Evolutionary conservation across 2,113 vertebrate genomes (phyloP).

Genomic region (Gymnarchus niloticus): DNA sequence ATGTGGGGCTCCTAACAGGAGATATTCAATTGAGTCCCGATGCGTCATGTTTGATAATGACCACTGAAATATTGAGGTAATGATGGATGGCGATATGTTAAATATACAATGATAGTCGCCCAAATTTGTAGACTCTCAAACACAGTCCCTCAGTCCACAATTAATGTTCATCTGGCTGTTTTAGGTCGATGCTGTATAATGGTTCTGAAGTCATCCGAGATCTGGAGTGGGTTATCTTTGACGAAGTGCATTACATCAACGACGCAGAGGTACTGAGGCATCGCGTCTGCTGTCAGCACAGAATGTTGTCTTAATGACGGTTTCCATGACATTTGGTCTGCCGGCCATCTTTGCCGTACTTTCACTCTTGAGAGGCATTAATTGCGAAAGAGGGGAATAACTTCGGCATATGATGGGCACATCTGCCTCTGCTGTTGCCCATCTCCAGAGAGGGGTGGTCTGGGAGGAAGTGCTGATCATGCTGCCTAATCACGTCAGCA

Average conservation of each 20-base stretch:
- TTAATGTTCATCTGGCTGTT: not conserved
- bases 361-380: not conserved
- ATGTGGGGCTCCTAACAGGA: slow-evolving; percentile 82
- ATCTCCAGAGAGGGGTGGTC: slow-evolving; percentile 77
- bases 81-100: not conserved
- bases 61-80: slow-evolving; percentile 86
- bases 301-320: not conserved
- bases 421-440: slow-evolving; percentile 1
- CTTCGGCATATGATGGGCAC: too few relatives aligned
- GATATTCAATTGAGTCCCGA: slow-evolving; percentile 83
- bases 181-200: slow-evolving; percentile 87
- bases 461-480: slow-evolving; percentile 93
- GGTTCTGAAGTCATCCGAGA: slow-evolving; percentile 86
- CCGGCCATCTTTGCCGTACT: not conserved
- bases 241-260: slow-evolving; percentile 90
- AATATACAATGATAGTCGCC: not conserved
- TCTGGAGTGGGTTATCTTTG: slow-evolving; percentile 90
- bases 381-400: too few relatives aligned
- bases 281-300: not conserved
- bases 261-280: slow-evolving; percentile 71
- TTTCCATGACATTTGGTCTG: not conserved
- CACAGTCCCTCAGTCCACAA: not conserved
- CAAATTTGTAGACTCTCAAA: not conserved
- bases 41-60: slow-evolving; percentile 89
- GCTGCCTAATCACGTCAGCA: slow-evolving; percentile 84